Evolutionary conservation across 2,888 invertebrate species (phyloP).

Genomic region (Macaria liturata): DNA sequence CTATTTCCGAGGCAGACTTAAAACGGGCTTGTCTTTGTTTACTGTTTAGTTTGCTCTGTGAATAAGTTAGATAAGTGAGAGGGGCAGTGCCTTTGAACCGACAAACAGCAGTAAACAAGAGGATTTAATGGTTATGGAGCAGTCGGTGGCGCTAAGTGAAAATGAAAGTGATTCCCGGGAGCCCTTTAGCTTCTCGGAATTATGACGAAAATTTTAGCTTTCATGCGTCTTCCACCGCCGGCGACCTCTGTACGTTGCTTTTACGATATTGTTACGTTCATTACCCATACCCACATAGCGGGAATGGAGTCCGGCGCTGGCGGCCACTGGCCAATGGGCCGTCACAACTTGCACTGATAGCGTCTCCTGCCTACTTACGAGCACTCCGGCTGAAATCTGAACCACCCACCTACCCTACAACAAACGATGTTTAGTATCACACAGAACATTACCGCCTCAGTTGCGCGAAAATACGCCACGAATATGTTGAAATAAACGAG

Average conservation of each 20-base stretch:
- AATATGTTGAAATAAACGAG: constrained; percentile 6
- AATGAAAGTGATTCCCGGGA: constrained; percentile 71
- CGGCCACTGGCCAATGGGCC: constrained; percentile 23
- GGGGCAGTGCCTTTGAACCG: constrained; percentile 47
- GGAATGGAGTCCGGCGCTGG: constrained; percentile 41
- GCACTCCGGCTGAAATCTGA: too few species aligned
- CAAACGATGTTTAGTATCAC: too few species aligned
- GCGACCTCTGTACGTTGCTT: constrained; percentile 44
- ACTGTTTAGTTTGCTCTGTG: constrained; percentile 62
- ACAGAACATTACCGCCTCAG: too few species aligned
- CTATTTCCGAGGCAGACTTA: constrained; percentile 46
- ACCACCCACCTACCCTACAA: too few species aligned
- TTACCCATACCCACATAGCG: constrained; percentile 48
- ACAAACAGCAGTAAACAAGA: constrained; percentile 63
- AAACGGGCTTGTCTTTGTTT: constrained; percentile 51
- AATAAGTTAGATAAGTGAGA: constrained; percentile 63
- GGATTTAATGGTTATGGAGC: constrained; percentile 71
- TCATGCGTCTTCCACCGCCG: constrained; percentile 48
- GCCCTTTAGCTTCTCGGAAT: constrained; percentile 61
- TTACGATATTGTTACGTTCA: constrained; percentile 55
- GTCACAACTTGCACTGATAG: constrained; percentile 20
- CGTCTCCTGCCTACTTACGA: not conserved
- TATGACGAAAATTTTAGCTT: constrained; percentile 59
- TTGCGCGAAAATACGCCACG: not conserved
- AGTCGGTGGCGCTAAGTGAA: constrained; percentile 71